A percentile compares a stretch with the other conserved stretches of the same genome.
Conservation (phyloP, 2,113 vertebrate species). For the Prietella phreatophila region DNA sequence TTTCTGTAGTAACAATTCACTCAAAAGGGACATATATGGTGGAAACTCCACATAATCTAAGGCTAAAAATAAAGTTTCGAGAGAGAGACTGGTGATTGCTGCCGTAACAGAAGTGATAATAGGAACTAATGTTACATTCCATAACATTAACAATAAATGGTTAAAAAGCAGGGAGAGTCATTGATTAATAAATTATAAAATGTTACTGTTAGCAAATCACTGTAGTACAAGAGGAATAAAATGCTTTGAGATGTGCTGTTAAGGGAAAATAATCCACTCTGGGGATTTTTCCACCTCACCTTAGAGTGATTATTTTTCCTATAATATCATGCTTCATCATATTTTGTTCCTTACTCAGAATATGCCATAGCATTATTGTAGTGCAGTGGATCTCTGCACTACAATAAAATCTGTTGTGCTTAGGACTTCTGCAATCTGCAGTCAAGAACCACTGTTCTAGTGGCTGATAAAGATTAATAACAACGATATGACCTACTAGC, state of each 20-base stretch:
- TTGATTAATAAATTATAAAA: not conserved
- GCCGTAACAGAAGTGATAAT: not conserved
- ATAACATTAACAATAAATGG: not conserved
- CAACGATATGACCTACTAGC: not conserved
- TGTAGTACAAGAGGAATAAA: not conserved
- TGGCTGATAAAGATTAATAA: no score
- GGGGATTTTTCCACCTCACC: not conserved
- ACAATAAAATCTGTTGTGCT: no score
- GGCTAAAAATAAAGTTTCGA: not conserved
- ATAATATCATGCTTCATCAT: not conserved
- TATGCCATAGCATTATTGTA: not conserved
- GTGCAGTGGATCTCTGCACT: not conserved
- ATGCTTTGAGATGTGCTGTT: not conserved
- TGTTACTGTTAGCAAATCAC: not conserved
- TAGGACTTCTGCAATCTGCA: not conserved
- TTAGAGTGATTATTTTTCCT: not conserved
- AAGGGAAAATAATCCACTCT: not conserved
- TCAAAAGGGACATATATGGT: not conserved
- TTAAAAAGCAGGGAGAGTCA: not conserved
- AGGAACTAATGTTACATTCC: not conserved
- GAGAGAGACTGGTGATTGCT: not conserved
- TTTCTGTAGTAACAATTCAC: not conserved
- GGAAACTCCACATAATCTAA: not conserved
- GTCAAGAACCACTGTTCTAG: not conserved
- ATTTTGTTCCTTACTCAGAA: not conserved